Evolutionary conservation across 1,140 invertebrate species (phyloP).

Genomic region (Drosophila quadrilineata): DNA sequence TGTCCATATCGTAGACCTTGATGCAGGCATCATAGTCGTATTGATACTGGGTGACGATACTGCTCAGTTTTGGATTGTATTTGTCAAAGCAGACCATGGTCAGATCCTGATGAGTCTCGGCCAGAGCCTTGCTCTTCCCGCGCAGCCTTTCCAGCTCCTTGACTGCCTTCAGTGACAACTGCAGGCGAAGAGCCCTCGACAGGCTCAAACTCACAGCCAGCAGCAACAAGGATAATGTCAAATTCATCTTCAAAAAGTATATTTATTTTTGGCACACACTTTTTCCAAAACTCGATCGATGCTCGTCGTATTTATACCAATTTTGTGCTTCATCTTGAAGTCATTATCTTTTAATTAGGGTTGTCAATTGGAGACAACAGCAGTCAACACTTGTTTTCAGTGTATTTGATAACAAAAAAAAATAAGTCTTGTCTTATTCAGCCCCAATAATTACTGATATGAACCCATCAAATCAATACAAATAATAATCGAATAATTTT

Average conservation of each 20-base stretch:
- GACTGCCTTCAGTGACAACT: background rate
- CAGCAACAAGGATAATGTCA: conserved; percentile 12
- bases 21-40: conserved; percentile 1
- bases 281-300: background rate
- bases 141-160: background rate
- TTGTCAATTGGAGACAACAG: background rate
- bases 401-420: background rate
- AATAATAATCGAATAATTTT: no score
- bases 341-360: conserved; percentile 33
- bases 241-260: conserved; percentile 2
- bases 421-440: conserved; percentile 15
- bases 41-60: background rate
- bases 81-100: conserved; percentile 3
- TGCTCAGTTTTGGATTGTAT: conserved; percentile 13
- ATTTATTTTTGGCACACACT: background rate
- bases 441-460: no score
- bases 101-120: background rate
- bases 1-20: background rate
- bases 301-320: conserved; percentile 21
- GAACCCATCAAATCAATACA: no score
- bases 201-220: conserved; percentile 1
- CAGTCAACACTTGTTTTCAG: background rate
- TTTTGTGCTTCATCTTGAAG: background rate
- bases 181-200: background rate
- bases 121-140: conserved; percentile 6